Conservation (phyloP, 2,888 invertebrate species). For the Brachylomia viminalis region DNA sequence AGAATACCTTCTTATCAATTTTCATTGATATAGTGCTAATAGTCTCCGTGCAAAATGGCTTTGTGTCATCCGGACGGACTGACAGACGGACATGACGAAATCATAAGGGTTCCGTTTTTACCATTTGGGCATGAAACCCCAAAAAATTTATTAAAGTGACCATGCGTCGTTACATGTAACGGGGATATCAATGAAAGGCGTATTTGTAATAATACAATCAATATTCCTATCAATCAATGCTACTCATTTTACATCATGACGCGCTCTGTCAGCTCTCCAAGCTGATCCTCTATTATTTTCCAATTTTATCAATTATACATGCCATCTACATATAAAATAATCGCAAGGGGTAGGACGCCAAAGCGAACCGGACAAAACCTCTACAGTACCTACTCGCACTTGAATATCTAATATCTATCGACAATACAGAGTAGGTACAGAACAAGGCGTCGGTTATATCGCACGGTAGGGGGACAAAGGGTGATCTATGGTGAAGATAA, state of each 20-base stretch:
- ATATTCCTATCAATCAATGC: background rate
- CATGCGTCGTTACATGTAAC: background rate
- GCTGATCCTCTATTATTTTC: background rate
- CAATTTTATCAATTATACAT: background rate
- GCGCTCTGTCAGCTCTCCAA: background rate
- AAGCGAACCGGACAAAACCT: background rate
- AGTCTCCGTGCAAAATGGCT: background rate
- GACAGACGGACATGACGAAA: background rate
- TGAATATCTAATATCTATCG: background rate
- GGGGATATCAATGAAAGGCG: background rate
- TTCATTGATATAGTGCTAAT: background rate
- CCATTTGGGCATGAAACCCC: background rate
- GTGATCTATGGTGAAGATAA: constrained; percentile 69
- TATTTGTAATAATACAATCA: background rate
- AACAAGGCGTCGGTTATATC: constrained; percentile 38
- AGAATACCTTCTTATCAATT: background rate
- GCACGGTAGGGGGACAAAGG: constrained; percentile 44
- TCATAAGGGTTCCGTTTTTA: background rate
- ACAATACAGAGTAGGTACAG: constrained; percentile 19
- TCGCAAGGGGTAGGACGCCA: background rate
- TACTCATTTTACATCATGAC: background rate
- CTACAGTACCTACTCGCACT: background rate
- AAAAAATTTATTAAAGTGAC: background rate
- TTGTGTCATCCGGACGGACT: background rate
- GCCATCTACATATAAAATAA: background rate